Conservation (phyloP, 2,113 vertebrate genomes). For the Neoarius graeffei region DNA sequence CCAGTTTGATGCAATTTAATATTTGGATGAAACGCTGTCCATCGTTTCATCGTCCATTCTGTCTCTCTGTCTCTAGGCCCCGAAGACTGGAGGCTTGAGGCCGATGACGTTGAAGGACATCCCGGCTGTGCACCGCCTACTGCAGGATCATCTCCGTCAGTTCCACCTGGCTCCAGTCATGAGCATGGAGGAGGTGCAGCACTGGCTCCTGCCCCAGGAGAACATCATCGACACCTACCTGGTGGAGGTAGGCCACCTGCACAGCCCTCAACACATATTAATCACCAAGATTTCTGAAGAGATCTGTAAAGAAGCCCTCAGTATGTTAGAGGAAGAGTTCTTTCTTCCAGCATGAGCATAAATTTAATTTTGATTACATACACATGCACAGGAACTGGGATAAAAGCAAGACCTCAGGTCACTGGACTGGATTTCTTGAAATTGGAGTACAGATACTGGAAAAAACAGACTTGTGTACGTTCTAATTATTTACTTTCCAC, state of each 20-base stretch:
- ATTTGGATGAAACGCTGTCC: not conserved
- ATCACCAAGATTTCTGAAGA: not conserved
- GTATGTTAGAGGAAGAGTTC: not conserved
- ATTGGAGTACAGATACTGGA: not conserved
- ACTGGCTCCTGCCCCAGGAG: slow-evolving; percentile 95
- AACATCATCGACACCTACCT: slow-evolving; percentile 96
- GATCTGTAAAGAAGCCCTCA: not conserved
- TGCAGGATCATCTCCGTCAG: slow-evolving; percentile 85
- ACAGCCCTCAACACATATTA: not conserved
- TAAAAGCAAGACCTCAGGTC: not conserved
- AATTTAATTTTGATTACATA: not conserved
- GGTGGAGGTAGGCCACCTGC: slow-evolving; percentile 83
- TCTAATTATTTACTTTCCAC: no score
- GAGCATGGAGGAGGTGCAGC: slow-evolving; percentile 89
- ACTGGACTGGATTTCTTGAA: not conserved
- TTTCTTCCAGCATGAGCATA: not conserved
- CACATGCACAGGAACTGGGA: not conserved
- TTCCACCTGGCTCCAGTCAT: slow-evolving; percentile 90
- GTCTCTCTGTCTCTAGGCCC: slow-evolving; percentile 68
- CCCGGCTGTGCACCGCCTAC: slow-evolving; percentile 83
- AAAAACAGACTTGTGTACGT: no score
- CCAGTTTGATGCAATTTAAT: no score
- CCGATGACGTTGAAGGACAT: slow-evolving; percentile 90
- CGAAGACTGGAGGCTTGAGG: slow-evolving; percentile 85
- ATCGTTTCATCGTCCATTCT: not conserved